These are phyloP conservation scores for Amyelois transitella DNA, from an alignment of 1,140 invertebrate species.

Conservation along the genomic window DNA sequence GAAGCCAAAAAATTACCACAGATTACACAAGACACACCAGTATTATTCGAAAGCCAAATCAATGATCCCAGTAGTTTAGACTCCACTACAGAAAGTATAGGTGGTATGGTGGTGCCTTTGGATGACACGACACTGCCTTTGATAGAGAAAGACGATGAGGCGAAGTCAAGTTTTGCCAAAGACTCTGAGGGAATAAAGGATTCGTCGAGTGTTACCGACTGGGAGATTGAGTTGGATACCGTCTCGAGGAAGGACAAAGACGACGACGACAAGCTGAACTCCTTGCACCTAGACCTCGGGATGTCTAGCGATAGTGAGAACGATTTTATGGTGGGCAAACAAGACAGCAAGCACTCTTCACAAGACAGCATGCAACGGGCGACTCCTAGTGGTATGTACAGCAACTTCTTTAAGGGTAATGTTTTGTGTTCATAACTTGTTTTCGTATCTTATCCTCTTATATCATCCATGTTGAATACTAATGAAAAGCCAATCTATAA, in stretches of 20 bases:
- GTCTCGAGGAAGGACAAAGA: constrained; percentile 66
- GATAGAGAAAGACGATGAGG: constrained; percentile 38
- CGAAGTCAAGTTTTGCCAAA: constrained; percentile 42
- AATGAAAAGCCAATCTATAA: too few relatives aligned
- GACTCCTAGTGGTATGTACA: constrained; percentile 49
- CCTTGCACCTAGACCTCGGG: constrained; percentile 63
- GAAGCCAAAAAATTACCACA: constrained; percentile 34
- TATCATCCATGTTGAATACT: too few relatives aligned
- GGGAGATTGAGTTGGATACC: constrained; percentile 76
- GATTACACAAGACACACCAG: constrained; percentile 75
- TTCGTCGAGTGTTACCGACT: constrained; percentile 71
- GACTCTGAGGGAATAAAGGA: constrained; percentile 43
- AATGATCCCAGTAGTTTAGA: constrained; percentile 62
- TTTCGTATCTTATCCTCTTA: too few relatives aligned
- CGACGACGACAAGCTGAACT: constrained; percentile 60
- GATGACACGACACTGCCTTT: constrained; percentile 35
- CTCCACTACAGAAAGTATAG: constrained; percentile 55
- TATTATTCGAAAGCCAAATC: constrained; percentile 67
- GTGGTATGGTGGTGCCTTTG: constrained; percentile 47
- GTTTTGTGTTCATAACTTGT: constrained; percentile 10
- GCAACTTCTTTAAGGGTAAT: neutral
- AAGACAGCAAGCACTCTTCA: constrained; percentile 39
- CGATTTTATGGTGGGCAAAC: constrained; percentile 56
- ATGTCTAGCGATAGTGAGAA: constrained; percentile 73
- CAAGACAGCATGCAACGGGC: constrained; percentile 42